Evolutionary conservation across 2,888 invertebrate genomes (phyloP).

Genomic region (Erebia epiphron): DNA sequence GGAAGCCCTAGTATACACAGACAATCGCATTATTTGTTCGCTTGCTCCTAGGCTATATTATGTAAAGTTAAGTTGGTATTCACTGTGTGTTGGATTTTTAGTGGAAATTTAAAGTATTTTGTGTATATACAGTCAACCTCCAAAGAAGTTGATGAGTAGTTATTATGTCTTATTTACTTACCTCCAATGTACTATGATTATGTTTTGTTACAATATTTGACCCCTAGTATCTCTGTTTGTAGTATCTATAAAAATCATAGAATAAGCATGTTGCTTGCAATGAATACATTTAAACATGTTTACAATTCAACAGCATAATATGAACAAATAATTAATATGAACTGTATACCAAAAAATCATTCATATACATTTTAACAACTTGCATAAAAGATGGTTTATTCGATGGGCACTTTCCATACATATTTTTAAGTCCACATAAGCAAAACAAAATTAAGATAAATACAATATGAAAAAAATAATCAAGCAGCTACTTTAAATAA

Average conservation of each 20-base stretch:
- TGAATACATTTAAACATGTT: no score
- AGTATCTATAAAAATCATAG: neutral
- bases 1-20: no score
- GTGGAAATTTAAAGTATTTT: slow-evolving; percentile 17
- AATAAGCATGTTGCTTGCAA: no score
- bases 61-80: neutral
- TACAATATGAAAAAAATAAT: neutral
- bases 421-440: no score
- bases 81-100: neutral
- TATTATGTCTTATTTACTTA: neutral
- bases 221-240: neutral
- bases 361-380: no score
- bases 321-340: no score
- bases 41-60: slow-evolving; percentile 1
- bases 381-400: no score
- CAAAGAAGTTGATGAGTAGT: neutral
- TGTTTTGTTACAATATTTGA: neutral
- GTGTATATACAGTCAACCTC: neutral
- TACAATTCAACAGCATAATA: no score
- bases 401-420: no score
- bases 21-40: neutral
- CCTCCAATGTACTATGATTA: neutral
- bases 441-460: neutral
- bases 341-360: no score
- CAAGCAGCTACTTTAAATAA: neutral